Conservation (phyloP, 2,113 vertebrate species). For the Gallinago media region DNA sequence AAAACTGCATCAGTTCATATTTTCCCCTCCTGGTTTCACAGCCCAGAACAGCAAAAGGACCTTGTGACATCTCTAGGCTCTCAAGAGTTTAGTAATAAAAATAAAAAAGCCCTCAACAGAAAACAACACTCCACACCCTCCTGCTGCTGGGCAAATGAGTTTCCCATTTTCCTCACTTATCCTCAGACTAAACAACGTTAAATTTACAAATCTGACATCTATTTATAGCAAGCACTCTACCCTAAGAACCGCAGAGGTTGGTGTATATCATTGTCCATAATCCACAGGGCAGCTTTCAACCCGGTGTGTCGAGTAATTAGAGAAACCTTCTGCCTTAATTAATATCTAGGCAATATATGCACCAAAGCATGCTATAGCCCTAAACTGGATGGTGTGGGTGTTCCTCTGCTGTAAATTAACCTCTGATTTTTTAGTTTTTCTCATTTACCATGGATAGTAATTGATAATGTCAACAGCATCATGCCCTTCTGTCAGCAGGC, state of each 20-base stretch:
- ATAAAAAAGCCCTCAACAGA: conserved; percentile 21
- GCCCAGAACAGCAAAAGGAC: conserved; percentile 6
- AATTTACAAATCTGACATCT: conserved; percentile 13
- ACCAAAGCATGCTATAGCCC: neutral
- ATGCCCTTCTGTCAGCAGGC: accelerated
- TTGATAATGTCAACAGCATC: neutral
- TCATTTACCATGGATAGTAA: neutral
- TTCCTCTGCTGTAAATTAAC: neutral
- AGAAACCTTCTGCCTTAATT: neutral
- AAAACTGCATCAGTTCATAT: conserved; percentile 56
- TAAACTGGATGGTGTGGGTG: neutral
- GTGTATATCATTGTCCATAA: neutral
- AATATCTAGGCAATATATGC: neutral
- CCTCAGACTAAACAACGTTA: conserved; percentile 56
- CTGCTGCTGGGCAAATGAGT: conserved; percentile 10
- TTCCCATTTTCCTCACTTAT: conserved; percentile 58
- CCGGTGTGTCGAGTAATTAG: neutral
- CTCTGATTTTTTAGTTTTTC: neutral
- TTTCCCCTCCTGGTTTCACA: conserved; percentile 62
- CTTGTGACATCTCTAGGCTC: conserved; percentile 42
- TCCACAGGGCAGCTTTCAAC: neutral
- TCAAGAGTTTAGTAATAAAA: conserved; percentile 55
- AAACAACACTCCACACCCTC: conserved; percentile 60
- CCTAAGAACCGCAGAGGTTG: neutral
- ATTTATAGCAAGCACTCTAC: conserved; percentile 19